Evolutionary conservation across 2,797 vertebrate species (phyloP), one percentile per base, ranked within the genome.

Genomic region (Holocentrus rufus): DNA sequence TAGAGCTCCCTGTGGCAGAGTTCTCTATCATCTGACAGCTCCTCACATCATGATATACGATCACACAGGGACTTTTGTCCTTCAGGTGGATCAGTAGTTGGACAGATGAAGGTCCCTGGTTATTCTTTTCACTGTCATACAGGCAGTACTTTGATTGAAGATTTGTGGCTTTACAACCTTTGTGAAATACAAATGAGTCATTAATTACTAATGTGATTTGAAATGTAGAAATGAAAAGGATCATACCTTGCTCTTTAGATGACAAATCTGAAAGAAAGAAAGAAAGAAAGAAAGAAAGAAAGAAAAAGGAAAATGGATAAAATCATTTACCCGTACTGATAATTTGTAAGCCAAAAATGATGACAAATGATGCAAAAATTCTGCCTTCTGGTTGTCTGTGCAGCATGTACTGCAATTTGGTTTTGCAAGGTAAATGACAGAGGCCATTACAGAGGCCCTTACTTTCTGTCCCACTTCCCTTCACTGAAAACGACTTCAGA

Each of bases 171-270:
- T 54, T 54, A 25, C 13, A 25, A 22, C 25, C 23, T 20, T 31
- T 7, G 0, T 22, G 52, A 18, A 22, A 63, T 25, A 5, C 25
- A 25, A 18, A 18, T 49, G 42, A n/a, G 27, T 50, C 30, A 6
- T 11, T 17, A 57, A 46, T n/a, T 25, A 31, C 13, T 46, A 65
- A 15, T 1, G 3, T 52, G 44, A 77, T 59, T 62, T 55, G 22
- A 58, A 54, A 56, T 18, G 3, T 4, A 18, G 34, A 64, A 54
- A 11, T 52, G 23, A 63, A 56, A 23, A 15, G 52, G 22, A 58
- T 10, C 53, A 67, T 85, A 91, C 90, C 90, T 82, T 87, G 69
- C 15, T 89, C 87, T 65, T 85, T 89, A 18, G 87, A 79, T 76
- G 50, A 10, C 30, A 85, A 18, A 22, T 70, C 85, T 85, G 74